Conservation (phyloP, 2,113 vertebrate genomes). For the Mystacornis crossleyi region DNA sequence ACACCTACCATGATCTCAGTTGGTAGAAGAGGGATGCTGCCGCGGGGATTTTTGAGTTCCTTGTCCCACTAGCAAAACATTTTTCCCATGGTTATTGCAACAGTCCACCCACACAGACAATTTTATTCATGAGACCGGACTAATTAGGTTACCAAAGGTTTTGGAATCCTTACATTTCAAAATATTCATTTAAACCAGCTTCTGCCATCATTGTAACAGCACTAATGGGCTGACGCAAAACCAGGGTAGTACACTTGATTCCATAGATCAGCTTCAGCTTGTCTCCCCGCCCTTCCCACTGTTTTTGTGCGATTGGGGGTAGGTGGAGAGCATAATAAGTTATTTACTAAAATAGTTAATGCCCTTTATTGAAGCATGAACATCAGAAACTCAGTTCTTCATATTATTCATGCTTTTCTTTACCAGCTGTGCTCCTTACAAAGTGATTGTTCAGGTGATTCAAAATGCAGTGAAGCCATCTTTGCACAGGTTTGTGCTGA, state of each 20-base stretch:
- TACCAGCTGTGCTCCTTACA: not conserved
- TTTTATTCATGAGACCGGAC: not conserved
- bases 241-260: not conserved
- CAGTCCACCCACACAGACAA: not conserved
- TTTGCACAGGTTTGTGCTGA: not conserved
- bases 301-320: accelerated
- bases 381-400: not conserved
- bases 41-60: not conserved
- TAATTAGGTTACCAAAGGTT: not conserved
- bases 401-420: not conserved
- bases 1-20: not conserved
- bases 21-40: not conserved
- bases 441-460: not conserved
- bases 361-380: not conserved
- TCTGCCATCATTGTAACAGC: not conserved
- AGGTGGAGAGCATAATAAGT: not conserved
- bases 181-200: not conserved
- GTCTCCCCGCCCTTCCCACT: not conserved
- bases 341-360: not conserved
- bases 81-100: not conserved
- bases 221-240: not conserved
- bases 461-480: not conserved
- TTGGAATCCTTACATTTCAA: not conserved
- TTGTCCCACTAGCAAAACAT: not conserved
- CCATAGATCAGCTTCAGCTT: not conserved